Base-by-base conservation (phyloP, 1,140 invertebrate genomes). In the Ganaspis sp. region DNA sequence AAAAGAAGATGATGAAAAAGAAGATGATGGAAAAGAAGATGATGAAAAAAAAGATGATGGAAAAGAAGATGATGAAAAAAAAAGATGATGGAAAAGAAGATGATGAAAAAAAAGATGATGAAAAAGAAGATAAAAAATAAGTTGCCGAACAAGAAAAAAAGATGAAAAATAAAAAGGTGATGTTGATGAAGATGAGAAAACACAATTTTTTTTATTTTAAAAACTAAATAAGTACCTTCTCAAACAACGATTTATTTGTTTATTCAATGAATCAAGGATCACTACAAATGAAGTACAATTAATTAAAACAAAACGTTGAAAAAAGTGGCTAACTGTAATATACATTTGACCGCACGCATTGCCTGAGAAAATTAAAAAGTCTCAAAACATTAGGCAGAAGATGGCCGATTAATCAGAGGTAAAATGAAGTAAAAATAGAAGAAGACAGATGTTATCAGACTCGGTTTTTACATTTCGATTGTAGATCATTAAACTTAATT, bases 401-500 rank as follows among this genome's bases (percentile, higher is more conserved):
- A 49, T 49, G 45, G 15, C 15, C 45, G 45, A 49, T 49, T 17
- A 49, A 49, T 49, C 45, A 49, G n/a, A n/a, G 19, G 45, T 17
- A 49, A 49, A 17, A 9, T 49, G 9, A 49, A 49, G 45, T 49
- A 49, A 49, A 49, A 49, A 49, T 49, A 49, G n/a, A 49, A 49
- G 45, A 49, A 49, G 17, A 17, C 45, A 17, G 45, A 49, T 49
- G 17, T 17, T 49, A 49, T 49, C 45, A 49, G 45, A 49, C n/a
- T 49, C 17, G 45, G n/a, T 49, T 49, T 49, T 49, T 49, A 49
- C 45, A 49, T 49, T 49, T 49, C 45, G 45, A 49, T 49, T 49
- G 45, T 49, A 49, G 45, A 49, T 49, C 45, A 49, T 49, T 49
- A 49, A 49, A 49, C 45, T 49, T 49, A 49, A 49, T 49, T 49